These are phyloP conservation scores for Cosmia pyralina DNA, from an alignment of 2,888 invertebrate species.

Conservation along the genomic window DNA sequence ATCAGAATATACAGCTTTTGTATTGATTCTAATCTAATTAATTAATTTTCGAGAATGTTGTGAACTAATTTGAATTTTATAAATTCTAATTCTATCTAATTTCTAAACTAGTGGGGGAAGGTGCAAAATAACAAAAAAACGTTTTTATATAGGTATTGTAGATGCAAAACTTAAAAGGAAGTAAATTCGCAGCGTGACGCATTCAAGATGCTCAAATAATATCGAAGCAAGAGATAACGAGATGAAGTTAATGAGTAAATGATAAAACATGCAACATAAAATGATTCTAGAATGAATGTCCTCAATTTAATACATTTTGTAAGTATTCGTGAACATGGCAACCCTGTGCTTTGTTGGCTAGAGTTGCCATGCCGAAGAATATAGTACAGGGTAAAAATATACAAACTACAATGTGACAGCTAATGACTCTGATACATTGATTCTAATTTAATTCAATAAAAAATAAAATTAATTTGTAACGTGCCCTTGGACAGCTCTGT, in stretches of 20 bases:
- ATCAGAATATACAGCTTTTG: conserved; percentile 46
- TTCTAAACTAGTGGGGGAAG: conserved; percentile 63
- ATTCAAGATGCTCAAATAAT: conserved; percentile 51
- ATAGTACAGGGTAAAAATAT: conserved; percentile 29
- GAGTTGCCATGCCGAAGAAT: conserved; percentile 37
- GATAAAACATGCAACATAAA: conserved; percentile 85
- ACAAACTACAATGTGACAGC: conserved; percentile 46
- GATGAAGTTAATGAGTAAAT: conserved; percentile 73
- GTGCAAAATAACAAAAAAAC: conserved; percentile 60
- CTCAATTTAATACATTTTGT: conserved; percentile 74
- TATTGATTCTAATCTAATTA: not conserved
- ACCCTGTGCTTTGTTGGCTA: not conserved
- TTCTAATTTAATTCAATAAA: conserved; percentile 26
- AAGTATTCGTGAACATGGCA: conserved; percentile 35
- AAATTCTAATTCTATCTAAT: conserved; percentile 34
- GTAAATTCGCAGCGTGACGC: conserved; percentile 39
- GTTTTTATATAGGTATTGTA: conserved; percentile 28
- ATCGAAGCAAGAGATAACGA: conserved; percentile 44
- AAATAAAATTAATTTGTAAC: conserved; percentile 7
- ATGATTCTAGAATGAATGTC: conserved; percentile 78
- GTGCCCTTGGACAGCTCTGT: conserved; percentile 33
- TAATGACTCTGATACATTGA: conserved; percentile 36
- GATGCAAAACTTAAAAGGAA: conserved; percentile 42
- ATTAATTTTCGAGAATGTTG: conserved; percentile 2
- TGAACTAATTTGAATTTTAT: conserved; percentile 29